Base-by-base conservation (phyloP, 1,140 invertebrate species). In the Pseudomyrmex flavicornis region DNA sequence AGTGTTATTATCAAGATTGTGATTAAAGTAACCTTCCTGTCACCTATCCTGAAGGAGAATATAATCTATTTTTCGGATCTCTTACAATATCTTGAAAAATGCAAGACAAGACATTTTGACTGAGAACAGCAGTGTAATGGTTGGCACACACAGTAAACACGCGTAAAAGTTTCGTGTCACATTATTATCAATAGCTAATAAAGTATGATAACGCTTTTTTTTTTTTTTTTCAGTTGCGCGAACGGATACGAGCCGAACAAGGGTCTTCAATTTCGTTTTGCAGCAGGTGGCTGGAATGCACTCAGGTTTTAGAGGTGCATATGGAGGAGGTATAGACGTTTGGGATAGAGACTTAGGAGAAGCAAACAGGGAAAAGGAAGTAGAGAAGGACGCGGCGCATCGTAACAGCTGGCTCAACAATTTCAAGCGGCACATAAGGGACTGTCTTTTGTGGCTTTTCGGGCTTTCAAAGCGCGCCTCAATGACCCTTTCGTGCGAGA, bases 391-490 rank as follows among this genome's bases (percentile, higher is more conserved):
- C 35, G 44, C n/a, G 54, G n/a, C 56, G 65, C 58, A 20, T 59
- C 56, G 54, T 82, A 79, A 90, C 85, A 89, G 85, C 87, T 89
- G 89, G 89, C 77, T 80, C 89, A 89, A 87, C 82, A 77, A 77
- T 83, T 84, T 83, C 26, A 77, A 66, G 48, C 83, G 63, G 52
- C 48, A 65, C 58, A 13, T 48, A 76, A 69, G 68, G 50, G 50
- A 61, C 46, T 77, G 69, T 61, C 80, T 79, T 83, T 87, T 84
- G 52, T 86, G 68, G 66, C 56, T 61, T 76, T 69, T 82, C 68
- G 26, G 35, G 17, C 50, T 82, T 75, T 63, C 61, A 56, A 82
- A 74, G 58, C 2, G 59, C 46, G 59, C 69, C 62, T 63, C 77
- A 62, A 74, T 74, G 46, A 26, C 12, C 44, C 35, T 59, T 46